Base-by-base conservation (phyloP, 2,797 vertebrate genomes). In the Threskiornis aethiopicus region DNA sequence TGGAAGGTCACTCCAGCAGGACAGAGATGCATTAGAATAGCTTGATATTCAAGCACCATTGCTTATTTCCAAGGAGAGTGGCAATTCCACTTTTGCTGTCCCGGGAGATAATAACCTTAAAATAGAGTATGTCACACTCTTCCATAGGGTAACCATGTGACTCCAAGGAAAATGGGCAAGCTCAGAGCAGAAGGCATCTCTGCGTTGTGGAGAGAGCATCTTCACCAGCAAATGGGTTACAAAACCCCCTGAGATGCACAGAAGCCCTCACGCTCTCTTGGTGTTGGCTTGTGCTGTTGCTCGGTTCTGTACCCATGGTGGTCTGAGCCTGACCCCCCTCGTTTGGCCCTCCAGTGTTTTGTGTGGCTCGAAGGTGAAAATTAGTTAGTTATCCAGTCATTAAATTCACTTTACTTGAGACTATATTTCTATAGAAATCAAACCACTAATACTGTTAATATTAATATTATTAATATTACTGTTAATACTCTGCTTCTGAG, bases 1-100 rank as follows among this genome's bases (percentile, higher is more conserved):
- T 89, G 64, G 92, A 97, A 96, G 91, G 95, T 97, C 93, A 94
- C 22, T 93, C 92, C 94, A 96, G 93, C 90, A 95, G 90, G 97
- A 89, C 37, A 67, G 64, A 95, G 41, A 88, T 76, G 29, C 55
- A 90, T 76, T 90, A 90, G 77, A 95, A 95, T 90, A 84, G 85
- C 67, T 66, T 89, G 44, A 64, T 73, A 87, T 94, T 94, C 88
- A 89, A 79, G 58, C 80, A 89, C 41, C n/a, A 75, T 29, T 70
- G 77, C 80, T 90, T 95, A 92, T 93, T 94, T 94, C 73, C 81
- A 91, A 89, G 69, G 44, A 96, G 66, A 95, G 41, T 67, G 55
- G 58, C 62, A 84, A 87, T 93, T 90, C 94, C 70, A 66, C 51
- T 94, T 91, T 65, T 15, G n/a, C 59, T 96, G 78, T 95, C 82